Base-by-base conservation (phyloP, 2,888 invertebrate genomes). In the Eilema sororculum region DNA sequence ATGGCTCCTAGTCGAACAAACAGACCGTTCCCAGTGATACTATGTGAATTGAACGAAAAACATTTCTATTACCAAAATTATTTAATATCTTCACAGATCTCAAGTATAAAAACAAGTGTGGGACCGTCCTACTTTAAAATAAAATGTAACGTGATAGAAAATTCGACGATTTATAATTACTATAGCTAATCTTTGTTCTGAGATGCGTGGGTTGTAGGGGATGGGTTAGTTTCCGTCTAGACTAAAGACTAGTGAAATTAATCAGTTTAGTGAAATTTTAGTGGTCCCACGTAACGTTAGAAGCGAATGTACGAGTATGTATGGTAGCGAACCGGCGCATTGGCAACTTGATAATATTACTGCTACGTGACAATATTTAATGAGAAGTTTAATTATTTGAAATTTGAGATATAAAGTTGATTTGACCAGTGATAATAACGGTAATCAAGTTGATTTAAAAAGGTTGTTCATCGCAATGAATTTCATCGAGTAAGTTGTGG, bases 51-150 rank as follows among this genome's bases (percentile, higher is more conserved):
- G 90, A 93, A 86, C 84, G 83, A 78, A 87, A 79, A 87, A 78
- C 74, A 80, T 68, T 33, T 73, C 67, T 79, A 80, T 86, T 86
- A 91, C 87, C 88, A 89, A 91, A 91, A 90, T 89, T 87, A 88
- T 86, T 87, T 85, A 76, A 84, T 81, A 84, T 86, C 86, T 82
- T 84, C 89, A 89, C 89, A 92, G 94, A 95, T 95, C 94, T 95
- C 94, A 94, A 88, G 85, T 81, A 64, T 13, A 52, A 78, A 88
- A 89, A 89, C 88, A 93, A 89, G 93, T 92, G 93, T 93, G 94
- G 95, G 95, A 94, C 95, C 95, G 95, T 95, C 95, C 95, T 94
- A 89, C 89, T 93, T 91, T 58, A 58, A 46, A 52, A 52, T 93
- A 90, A 87, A 90, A 89, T 90, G 78, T 90, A 90, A 90, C 85